phyloP scores from a whole-genome alignment of 2,113 vertebrate species.

The Prunella himalayana region DNA sequence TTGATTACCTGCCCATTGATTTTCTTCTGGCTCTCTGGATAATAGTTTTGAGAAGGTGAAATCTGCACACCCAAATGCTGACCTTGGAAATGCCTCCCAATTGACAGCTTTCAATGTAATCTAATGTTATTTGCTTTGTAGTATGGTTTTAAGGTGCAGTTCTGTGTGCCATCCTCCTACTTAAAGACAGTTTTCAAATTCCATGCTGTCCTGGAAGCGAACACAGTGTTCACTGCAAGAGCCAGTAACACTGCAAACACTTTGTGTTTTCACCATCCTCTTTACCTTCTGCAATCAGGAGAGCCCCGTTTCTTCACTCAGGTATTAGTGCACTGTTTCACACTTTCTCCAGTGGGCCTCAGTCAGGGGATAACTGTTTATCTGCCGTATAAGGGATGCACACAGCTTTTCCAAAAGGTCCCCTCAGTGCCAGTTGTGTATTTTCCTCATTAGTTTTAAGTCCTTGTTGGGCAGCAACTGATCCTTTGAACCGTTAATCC shows the following conservation, averaged over 20 bases:
- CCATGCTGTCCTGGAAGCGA: neutral
- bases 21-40: neutral
- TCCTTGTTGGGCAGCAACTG: neutral
- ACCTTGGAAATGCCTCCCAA: neutral
- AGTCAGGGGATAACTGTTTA: neutral
- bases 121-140: neutral
- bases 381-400: rapidly evolving
- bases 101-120: neutral
- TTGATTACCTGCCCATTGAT: neutral
- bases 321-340: neutral
- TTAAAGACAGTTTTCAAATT: neutral
- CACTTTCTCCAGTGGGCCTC: neutral
- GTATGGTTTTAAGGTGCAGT: neutral
- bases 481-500: neutral
- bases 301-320: neutral
- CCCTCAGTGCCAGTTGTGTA: neutral
- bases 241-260: neutral
- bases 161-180: neutral
- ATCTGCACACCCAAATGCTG: neutral
- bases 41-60: neutral
- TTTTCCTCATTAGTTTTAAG: slow-evolving; percentile 39
- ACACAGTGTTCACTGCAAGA: neutral
- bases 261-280: neutral
- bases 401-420: neutral
- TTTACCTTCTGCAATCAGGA: neutral